phyloP scores from a whole-genome alignment of 2,797 vertebrate genomes.

The Melanogrammus aeglefinus region DNA sequence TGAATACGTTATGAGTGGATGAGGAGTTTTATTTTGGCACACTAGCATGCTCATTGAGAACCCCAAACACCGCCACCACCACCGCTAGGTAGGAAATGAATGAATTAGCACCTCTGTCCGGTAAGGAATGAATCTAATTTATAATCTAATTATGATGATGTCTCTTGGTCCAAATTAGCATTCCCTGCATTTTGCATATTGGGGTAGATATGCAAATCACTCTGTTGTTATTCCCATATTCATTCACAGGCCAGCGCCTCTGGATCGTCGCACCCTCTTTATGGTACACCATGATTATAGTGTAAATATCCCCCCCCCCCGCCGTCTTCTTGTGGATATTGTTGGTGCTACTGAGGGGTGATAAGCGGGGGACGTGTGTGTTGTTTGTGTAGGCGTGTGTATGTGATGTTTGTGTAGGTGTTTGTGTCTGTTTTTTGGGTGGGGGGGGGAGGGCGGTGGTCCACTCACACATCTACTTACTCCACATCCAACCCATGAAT shows the following conservation, averaged over 20 bases:
- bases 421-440: too few relatives aligned
- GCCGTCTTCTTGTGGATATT: too few relatives aligned
- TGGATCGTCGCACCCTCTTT: constrained; percentile 52
- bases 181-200: constrained; percentile 56
- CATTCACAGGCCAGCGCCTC: constrained; percentile 47
- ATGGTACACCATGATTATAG: constrained; percentile 48
- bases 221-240: constrained; percentile 49
- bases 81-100: constrained; percentile 35
- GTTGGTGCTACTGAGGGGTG: not conserved
- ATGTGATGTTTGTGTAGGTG: not conserved
- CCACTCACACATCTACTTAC: constrained; percentile 1
- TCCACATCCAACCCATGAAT: too few relatives aligned
- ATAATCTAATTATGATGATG: constrained; percentile 68
- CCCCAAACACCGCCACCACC: constrained; percentile 20
- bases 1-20: constrained; percentile 45
- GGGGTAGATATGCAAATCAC: constrained; percentile 62
- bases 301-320: constrained; percentile 53
- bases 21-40: constrained; percentile 9
- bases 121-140: constrained; percentile 67
- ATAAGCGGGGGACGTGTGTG: too few relatives aligned
- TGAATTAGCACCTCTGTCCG: constrained; percentile 65
- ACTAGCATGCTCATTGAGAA: constrained; percentile 12
- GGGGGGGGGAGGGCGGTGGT: not conserved
- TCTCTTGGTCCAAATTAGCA: constrained; percentile 64
- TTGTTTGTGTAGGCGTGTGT: constrained; percentile 12